Evolutionary conservation across 1,140 invertebrate genomes (phyloP), one percentile per base, ranked within the genome.

Genomic region (Propsilocerus akamusi): DNA sequence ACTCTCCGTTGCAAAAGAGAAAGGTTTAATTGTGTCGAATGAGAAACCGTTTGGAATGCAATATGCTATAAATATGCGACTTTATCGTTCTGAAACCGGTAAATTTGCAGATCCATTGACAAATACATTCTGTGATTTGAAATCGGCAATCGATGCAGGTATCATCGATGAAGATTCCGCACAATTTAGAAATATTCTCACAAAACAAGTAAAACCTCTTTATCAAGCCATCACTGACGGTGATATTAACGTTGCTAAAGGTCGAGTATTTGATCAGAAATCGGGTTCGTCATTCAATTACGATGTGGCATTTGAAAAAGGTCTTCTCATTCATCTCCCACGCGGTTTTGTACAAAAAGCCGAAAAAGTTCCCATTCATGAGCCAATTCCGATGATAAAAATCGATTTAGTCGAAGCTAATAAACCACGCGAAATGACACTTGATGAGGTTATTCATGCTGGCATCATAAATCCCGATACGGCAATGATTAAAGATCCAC

Each of bases 1-100:
- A 49, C 72, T 88, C 48, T 81, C 86, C 63, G 73, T 80, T 54
- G 86, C 84, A 7, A 76, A 77, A 55, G 77, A 82, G 52, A 86
- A 82, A 64, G 84, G 83, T 8, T 84, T 81, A 56, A 69, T 89
- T 7, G 63, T 87, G 11, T 82, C 76, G 53, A 80, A 78, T 26
- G 73, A 75, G 52, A 83, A 82, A 61, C 86, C 83, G 6, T 80
- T 78, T 73, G 83, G 82, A 2, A 64, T 96, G 26, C 82, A 89
- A 64, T 86, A 95, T 73, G 84, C 85, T 47, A 67, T 95, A 46
- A 79, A 84, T 30, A 79, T 83, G 65, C 80, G 85, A 49, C 71
- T 86, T 50, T 90, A 91, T 62, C 78, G 92, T 62, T 67, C 77
- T 0, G 72, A 78, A 48, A 82, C 80, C 47, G 85, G 86, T 5